Evolutionary conservation across 1,140 invertebrate species (phyloP).

Genomic region (Rhyzopertha dominica): DNA sequence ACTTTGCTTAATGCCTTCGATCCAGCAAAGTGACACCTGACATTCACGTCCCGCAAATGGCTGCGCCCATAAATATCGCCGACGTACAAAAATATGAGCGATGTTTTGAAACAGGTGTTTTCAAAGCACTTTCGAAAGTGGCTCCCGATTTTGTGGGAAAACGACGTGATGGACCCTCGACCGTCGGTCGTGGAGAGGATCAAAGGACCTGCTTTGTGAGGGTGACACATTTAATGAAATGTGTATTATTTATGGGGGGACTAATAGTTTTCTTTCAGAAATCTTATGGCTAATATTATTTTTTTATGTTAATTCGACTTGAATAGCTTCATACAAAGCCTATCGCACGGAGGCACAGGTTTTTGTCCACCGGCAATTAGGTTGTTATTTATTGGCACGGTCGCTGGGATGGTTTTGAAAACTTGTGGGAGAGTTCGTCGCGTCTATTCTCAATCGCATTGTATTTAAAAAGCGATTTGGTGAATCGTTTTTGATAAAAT

Average conservation of each 20-base stretch:
- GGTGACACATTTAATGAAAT: conserved; percentile 37
- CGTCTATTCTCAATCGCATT: no score
- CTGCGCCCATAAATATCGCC: no score
- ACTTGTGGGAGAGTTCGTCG: no score
- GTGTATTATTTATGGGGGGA: conserved; percentile 30
- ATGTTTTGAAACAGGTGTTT: conserved; percentile 11
- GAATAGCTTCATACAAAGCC: conserved; percentile 20
- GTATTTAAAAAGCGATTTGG: no score
- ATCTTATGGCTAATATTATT: conserved; percentile 22
- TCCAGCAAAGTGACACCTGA: no score
- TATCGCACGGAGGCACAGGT: conserved; percentile 19
- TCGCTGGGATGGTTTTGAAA: no score
- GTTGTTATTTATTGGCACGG: no score
- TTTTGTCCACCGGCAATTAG: conserved; percentile 8
- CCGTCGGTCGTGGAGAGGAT: no score
- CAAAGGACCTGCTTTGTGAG: conserved; percentile 35
- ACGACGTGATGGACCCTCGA: conserved; percentile 21
- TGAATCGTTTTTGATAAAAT: no score
- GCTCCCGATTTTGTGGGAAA: conserved; percentile 22
- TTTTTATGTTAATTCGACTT: conserved; percentile 29
- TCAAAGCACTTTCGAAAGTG: not conserved
- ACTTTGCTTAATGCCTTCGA: no score
- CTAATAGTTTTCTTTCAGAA: conserved; percentile 22
- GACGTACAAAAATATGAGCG: no score
- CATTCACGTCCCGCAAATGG: no score